These are phyloP conservation scores for Leptocoma aspasia DNA, from an alignment of 2,113 vertebrate species.

Conservation along the genomic window DNA sequence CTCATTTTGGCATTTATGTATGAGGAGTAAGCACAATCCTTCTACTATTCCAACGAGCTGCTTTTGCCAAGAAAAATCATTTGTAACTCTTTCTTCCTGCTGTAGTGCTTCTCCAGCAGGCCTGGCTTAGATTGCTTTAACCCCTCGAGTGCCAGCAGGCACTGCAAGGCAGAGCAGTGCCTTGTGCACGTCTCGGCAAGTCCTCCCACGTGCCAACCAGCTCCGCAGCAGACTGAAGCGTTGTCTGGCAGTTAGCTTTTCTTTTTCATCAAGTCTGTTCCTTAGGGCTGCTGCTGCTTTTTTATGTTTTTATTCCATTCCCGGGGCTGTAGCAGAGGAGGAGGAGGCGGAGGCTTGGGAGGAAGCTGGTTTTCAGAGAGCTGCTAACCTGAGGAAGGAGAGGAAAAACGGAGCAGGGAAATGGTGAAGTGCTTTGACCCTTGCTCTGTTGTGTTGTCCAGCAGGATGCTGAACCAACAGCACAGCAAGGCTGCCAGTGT, in stretches of 20 bases:
- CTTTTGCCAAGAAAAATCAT: conserved; percentile 75
- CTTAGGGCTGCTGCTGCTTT: conserved; percentile 30
- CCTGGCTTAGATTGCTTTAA: conserved; percentile 45
- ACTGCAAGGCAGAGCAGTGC: not conserved
- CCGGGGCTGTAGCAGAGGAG: not conserved
- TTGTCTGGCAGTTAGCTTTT: conserved; percentile 58
- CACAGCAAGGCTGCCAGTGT: not conserved
- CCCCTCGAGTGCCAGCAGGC: conserved; percentile 28
- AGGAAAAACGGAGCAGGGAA: not conserved
- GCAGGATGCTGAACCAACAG: not conserved
- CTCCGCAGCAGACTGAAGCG: conserved; percentile 19
- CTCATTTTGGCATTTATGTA: conserved; percentile 63
- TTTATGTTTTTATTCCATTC: conserved; percentile 21
- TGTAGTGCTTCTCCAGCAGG: conserved; percentile 52
- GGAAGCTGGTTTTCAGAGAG: not conserved
- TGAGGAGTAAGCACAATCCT: conserved; percentile 68
- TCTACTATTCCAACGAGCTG: conserved; percentile 58
- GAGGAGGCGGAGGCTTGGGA: not conserved
- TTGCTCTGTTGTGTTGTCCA: not conserved
- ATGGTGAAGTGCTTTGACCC: not conserved
- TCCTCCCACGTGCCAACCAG: conserved; percentile 7
- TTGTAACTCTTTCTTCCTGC: conserved; percentile 68
- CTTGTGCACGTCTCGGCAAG: conserved; percentile 46
- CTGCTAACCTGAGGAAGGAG: not conserved
- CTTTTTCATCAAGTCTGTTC: conserved; percentile 51